phyloP scores from a whole-genome alignment of 37 sponge, comb jelly and placozoan species.

The Theonella swinhoei region DNA sequence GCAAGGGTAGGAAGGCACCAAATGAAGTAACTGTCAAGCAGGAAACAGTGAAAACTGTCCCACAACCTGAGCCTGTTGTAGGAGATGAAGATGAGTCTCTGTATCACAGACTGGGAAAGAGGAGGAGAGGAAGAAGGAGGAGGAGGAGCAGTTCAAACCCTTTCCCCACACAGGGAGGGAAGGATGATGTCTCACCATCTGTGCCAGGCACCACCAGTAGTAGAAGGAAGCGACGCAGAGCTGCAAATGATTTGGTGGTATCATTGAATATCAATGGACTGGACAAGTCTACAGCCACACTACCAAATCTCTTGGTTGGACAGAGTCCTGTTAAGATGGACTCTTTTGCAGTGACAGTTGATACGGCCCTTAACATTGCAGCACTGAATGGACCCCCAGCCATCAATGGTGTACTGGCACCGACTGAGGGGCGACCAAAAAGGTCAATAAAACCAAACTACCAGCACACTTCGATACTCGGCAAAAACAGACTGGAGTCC shows the following conservation, averaged over 20 bases:
- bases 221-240: neutral
- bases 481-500: neutral
- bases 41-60: neutral
- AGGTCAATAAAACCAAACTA: neutral
- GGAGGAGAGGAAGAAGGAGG: neutral
- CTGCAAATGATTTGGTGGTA: neutral
- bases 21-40: neutral
- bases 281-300: neutral
- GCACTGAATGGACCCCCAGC: neutral
- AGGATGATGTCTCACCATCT: neutral
- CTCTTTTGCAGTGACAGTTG: neutral
- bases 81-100: neutral
- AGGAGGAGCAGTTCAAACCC: neutral
- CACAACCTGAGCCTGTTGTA: neutral
- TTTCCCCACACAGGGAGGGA: neutral
- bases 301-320: neutral
- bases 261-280: neutral
- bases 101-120: neutral
- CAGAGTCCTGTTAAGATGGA: neutral
- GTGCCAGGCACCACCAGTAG: neutral
- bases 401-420: neutral
- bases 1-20: neutral
- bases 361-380: neutral
- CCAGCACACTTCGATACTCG: neutral
- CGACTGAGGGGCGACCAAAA: neutral